Evolutionary conservation across 2,797 vertebrate species (phyloP).

Genomic region (Rhincodon typus): DNA sequence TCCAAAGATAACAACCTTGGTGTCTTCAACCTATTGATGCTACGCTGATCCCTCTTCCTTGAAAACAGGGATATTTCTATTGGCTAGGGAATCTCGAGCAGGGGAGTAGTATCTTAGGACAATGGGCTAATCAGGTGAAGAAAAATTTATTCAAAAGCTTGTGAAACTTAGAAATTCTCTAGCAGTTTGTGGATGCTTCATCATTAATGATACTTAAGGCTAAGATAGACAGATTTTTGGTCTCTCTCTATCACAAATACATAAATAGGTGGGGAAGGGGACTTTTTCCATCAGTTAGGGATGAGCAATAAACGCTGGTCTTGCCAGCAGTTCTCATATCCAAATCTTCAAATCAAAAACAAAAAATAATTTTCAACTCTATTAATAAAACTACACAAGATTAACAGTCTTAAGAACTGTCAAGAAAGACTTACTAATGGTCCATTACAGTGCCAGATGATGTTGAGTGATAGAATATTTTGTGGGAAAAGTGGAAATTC

Average conservation of each 20-base stretch:
- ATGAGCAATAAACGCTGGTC: no score
- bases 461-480: background rate
- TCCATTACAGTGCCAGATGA: background rate
- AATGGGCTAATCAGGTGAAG: background rate
- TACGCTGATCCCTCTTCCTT: no score
- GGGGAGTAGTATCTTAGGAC: background rate
- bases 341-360: no score
- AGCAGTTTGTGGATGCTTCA: background rate
- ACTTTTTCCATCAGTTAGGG: background rate
- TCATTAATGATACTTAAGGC: background rate
- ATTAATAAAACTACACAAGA: background rate
- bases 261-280: background rate
- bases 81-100: background rate
- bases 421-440: background rate
- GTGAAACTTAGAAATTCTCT: background rate
- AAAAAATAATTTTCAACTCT: background rate
- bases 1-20: no score
- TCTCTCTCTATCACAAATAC: no score
- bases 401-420: background rate
- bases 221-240: background rate
- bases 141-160: background rate
- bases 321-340: no score
- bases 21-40: no score
- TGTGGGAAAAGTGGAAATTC: background rate
- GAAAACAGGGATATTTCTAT: no score